These are phyloP conservation scores for Microchirus variegatus DNA, from an alignment of 2,797 vertebrate genomes.

Conservation along the genomic window DNA sequence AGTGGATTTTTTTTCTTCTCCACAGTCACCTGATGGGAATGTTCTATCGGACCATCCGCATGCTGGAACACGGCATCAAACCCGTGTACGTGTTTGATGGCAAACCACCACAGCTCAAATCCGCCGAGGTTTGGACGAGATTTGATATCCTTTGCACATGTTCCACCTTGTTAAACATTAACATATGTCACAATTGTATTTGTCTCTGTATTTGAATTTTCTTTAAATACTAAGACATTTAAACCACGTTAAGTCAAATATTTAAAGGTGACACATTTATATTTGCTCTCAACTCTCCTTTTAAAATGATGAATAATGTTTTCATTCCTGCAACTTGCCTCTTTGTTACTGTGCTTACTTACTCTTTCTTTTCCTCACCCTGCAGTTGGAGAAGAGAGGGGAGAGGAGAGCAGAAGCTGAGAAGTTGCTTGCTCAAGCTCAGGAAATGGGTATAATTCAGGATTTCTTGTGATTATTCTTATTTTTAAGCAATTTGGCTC, in stretches of 20 bases:
- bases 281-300: slow-evolving; percentile 4
- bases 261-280: neutral
- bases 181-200: no score
- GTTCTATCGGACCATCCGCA: slow-evolving; percentile 98
- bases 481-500: no score
- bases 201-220: no score
- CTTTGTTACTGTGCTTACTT: neutral
- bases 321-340: neutral
- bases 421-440: slow-evolving; percentile 90
- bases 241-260: no score
- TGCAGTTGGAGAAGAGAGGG: slow-evolving; percentile 86
- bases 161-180: no score
- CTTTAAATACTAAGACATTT: no score
- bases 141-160: neutral
- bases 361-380: slow-evolving; percentile 1
- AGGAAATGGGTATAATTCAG: slow-evolving; percentile 82
- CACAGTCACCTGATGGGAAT: slow-evolving; percentile 94
- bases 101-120: slow-evolving; percentile 94
- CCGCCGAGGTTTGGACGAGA: slow-evolving; percentile 83
- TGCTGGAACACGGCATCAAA: slow-evolving; percentile 96
- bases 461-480: neutral
- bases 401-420: slow-evolving; percentile 94
- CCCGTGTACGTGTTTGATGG: slow-evolving; percentile 96
- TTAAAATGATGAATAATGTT: neutral
- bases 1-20: neutral